Base-by-base conservation (phyloP, 1,140 invertebrate species). In the Anoplophora glabripennis region DNA sequence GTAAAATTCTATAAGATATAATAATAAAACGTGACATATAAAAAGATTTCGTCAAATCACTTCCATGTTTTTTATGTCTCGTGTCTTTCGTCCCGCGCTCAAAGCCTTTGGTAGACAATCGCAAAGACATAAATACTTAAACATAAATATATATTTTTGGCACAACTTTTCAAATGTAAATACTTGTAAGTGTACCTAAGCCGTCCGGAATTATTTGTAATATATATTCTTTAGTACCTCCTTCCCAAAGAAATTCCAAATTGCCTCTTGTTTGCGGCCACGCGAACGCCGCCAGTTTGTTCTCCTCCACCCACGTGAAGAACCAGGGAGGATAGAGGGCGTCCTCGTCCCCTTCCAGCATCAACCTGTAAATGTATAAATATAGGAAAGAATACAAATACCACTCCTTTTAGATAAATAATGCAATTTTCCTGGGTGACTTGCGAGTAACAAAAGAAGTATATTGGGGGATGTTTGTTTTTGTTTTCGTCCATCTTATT, bases 251-350 rank as follows among this genome's bases (percentile, higher is more conserved):
- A 33, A 42, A 53, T 38, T 53, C 52, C 41, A 53, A 18, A 28
- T 53, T 53, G 3, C 52, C 52, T 38, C 38, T 53, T 18, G 52
- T 53, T 42, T 53, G 52, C n/a, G 52, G 52, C 52, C 52, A 53
- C 5, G 52, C 52, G 44, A 53, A 53, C 7, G 52, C 52, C 12
- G 52, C 15, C n/a, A 53, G 15, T 42, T 18, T 34, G 11, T 53
- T 42, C 4, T 28, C 21, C 5, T 53, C 52, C 7, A 53, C 14
- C 38, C 40, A 53, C 10, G 52, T 53, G 28, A 53, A 53, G 14
- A 53, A 53, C 52, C 52, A 53, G n/a, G 52, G 52, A 3, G 52
- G 52, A 53, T 53, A 53, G 4, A 53, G 28, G 7, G 52, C 52
- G 44, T 53, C 40, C 14, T 53, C 52, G 33, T 53, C 52, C 7